Percentiles rank a stretch among this genome's conserved stretches.
phyloP scores from a whole-genome alignment of 2,797 vertebrate species.

The Acanthurus leucopareius region DNA sequence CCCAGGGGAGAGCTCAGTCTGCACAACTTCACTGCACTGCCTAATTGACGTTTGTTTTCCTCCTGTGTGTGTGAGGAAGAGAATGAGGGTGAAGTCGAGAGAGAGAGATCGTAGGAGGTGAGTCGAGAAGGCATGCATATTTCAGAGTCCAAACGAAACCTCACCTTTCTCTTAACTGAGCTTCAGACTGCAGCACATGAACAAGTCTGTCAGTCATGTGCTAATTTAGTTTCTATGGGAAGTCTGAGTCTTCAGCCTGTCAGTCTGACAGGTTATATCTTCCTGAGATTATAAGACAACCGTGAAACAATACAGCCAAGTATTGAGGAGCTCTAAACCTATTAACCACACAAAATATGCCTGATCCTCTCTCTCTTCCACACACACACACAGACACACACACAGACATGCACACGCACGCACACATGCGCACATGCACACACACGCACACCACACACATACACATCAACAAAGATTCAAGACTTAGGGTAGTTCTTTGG shows the following conservation, averaged over 20 bases:
- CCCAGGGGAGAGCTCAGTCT: conserved; percentile 48
- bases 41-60: conserved; percentile 64
- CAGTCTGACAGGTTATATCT: conserved; percentile 49
- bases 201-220: conserved; percentile 69
- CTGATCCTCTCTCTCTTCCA: no score
- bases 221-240: conserved; percentile 50
- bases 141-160: conserved; percentile 26
- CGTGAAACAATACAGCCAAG: conserved; percentile 59
- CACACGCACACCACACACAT: conserved; percentile 24
- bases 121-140: conserved; percentile 5
- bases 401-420: conserved; percentile 14
- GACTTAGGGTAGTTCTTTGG: conserved; percentile 56
- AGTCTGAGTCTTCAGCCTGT: conserved; percentile 39
- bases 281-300: conserved; percentile 53
- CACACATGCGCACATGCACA: not conserved
- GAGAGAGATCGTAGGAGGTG: not conserved
- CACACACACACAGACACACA: conserved; percentile 5
- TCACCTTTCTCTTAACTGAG: conserved; percentile 40
- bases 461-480: conserved; percentile 37
- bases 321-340: conserved; percentile 41
- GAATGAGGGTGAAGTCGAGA: not conserved
- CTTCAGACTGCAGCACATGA: conserved; percentile 41
- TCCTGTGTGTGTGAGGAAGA: conserved; percentile 13
- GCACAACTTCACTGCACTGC: conserved; percentile 57
- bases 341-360: conserved; percentile 28